phyloP scores from a whole-genome alignment of 2,113 vertebrate species.

The Cathartes aura region DNA sequence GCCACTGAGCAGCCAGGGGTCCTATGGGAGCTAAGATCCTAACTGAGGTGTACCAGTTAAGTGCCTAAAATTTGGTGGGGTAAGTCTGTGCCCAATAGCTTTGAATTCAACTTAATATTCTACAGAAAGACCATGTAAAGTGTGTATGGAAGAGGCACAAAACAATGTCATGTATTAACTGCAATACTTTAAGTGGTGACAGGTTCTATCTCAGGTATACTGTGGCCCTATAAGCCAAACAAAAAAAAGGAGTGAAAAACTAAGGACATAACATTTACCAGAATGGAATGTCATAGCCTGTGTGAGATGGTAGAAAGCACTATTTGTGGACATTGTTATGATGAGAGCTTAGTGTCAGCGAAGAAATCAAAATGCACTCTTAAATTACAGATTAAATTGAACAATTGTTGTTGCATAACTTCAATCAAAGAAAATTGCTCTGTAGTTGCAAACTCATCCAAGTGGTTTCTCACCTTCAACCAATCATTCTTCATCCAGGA shows the following conservation, averaged over 20 bases:
- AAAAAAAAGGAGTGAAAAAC: not conserved
- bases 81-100: not conserved
- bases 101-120: not conserved
- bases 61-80: not conserved
- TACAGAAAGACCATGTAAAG: not conserved
- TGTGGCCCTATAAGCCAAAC: not conserved
- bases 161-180: not conserved
- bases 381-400: not conserved
- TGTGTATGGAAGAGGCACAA: not conserved
- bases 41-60: not conserved
- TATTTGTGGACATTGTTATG: not conserved
- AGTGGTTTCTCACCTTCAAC: not conserved
- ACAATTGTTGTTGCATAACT: not conserved
- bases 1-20: not conserved
- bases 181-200: not conserved
- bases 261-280: not conserved
- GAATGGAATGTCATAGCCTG: not conserved
- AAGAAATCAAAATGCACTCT: not conserved
- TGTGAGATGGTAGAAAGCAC: not conserved
- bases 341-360: not conserved
- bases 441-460: not conserved
- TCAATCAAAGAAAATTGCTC: not conserved
- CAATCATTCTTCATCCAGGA: not conserved
- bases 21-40: not conserved
- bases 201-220: not conserved